Evolutionary conservation across 2,113 vertebrate genomes (phyloP).

Genomic region (Gallinago undulata): DNA sequence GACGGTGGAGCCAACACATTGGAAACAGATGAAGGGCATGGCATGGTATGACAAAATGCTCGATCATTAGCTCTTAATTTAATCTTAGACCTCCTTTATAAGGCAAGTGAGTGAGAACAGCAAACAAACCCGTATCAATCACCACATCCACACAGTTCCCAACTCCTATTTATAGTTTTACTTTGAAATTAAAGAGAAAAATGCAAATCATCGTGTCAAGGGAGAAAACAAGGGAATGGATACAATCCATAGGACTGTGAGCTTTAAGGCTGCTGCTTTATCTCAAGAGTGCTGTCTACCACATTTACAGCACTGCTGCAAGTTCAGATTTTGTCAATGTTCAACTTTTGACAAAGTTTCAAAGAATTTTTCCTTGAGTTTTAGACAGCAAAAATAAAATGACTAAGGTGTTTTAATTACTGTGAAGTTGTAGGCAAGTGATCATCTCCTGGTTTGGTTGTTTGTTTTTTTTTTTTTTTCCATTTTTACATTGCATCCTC

Average conservation of each 20-base stretch:
- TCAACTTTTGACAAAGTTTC: neutral
- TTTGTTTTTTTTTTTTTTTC: neutral
- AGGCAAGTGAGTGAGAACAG: neutral
- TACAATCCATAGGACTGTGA: neutral
- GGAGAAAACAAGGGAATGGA: neutral
- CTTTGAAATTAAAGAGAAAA: slow-evolving; percentile 11
- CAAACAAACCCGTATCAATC: neutral
- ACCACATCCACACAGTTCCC: neutral
- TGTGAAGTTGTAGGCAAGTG: neutral
- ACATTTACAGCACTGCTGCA: neutral
- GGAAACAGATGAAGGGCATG: neutral
- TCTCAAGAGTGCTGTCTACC: neutral
- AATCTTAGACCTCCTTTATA: neutral
- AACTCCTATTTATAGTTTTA: slow-evolving; percentile 33
- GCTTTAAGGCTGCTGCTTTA: neutral
- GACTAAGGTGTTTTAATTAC: neutral
- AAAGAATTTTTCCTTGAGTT: neutral
- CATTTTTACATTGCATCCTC: neutral
- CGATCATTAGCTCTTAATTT: slow-evolving; percentile 1
- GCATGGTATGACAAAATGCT: neutral
- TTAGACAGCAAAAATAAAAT: neutral
- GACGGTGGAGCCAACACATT: neutral
- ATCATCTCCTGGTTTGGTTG: neutral
- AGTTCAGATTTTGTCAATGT: neutral
- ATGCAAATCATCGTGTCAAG: neutral